Base-by-base conservation (phyloP, 2,113 vertebrate genomes). In the Budorcas taxicolor region DNA sequence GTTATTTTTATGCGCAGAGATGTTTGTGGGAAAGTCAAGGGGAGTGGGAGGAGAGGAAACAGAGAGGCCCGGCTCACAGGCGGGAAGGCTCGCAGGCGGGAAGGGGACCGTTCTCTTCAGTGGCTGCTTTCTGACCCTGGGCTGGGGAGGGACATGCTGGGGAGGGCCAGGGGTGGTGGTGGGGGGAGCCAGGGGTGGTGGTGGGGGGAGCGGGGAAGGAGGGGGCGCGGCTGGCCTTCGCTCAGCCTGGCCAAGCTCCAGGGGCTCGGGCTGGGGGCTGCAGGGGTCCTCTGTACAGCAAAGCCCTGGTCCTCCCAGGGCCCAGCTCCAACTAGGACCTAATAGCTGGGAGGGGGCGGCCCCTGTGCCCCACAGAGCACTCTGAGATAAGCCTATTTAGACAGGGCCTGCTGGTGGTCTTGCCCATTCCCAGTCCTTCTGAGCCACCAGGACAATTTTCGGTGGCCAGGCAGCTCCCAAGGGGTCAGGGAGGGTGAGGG, bases 1-100 rank as follows among this genome's bases (percentile, higher is more conserved):
- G 91, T 36, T 91, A 84, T 91, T 95, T 90, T 96, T 93, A 93
- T 31, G 55, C 21, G 16, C 62, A 21, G 23, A 94, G 74, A 57
- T 52, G 62, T 67, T 47, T 55, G 78, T 93, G 95, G 96, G 82
- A 94, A 96, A 81, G 60, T 74, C 17, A 10, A 57, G 33, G 45
- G 40, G 40, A 55, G 36, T 14, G 40, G 40, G 57, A 57, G 43
- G 57, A 3, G n/a, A 84, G 86, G 62, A 13, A 11, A 25, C 40
- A 53, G 33, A 62, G 60, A 47, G 64, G 50, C 52, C 10, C 5
- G 0, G 6, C 7, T 55, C 67, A 12, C 33, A 36, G 76, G 40
- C 21, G 0, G 27, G 71, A 84, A 84, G 76, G 86, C 5, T 47
- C 58, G 8, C 33, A 36, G 76, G 40, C 21, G 0, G 27, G 74